phyloP scores from a whole-genome alignment of 2,888 invertebrate genomes.

The Caenorhabditis becei region DNA sequence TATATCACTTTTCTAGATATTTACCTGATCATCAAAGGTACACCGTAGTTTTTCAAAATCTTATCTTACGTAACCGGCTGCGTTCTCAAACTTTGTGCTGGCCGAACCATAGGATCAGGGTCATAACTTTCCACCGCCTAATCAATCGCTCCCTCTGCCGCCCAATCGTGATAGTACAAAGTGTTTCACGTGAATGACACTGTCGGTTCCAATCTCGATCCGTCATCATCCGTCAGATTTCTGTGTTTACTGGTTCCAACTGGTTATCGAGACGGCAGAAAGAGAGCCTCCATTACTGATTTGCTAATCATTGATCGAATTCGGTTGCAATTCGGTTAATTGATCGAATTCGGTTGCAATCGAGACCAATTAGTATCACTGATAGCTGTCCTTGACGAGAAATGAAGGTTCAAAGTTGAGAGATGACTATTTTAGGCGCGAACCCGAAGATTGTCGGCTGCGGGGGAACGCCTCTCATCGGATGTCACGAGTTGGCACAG shows the following conservation, averaged over 20 bases:
- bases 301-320: neutral
- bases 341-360: neutral
- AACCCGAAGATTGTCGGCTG: slow-evolving; percentile 39
- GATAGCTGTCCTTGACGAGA: neutral
- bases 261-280: neutral
- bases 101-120: slow-evolving; percentile 8
- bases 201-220: slow-evolving; percentile 7
- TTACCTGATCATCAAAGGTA: neutral
- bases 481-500: slow-evolving; percentile 39
- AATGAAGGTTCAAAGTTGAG: slow-evolving; percentile 33
- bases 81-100: slow-evolving; percentile 5
- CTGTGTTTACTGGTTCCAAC: slow-evolving; percentile 13
- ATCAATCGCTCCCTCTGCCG: neutral
- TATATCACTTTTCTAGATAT: no score
- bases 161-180: neutral
- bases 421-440: slow-evolving; percentile 36
- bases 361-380: neutral
- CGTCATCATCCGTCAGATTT: slow-evolving; percentile 13
- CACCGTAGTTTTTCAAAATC: neutral
- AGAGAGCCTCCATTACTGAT: neutral
- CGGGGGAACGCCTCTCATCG: slow-evolving; percentile 20
- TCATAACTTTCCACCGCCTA: slow-evolving; percentile 4
- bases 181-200: slow-evolving; percentile 23
- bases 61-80: neutral
- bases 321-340: neutral